phyloP scores from a whole-genome alignment of 1,140 invertebrate genomes.

The Drosophila oshimai region DNA sequence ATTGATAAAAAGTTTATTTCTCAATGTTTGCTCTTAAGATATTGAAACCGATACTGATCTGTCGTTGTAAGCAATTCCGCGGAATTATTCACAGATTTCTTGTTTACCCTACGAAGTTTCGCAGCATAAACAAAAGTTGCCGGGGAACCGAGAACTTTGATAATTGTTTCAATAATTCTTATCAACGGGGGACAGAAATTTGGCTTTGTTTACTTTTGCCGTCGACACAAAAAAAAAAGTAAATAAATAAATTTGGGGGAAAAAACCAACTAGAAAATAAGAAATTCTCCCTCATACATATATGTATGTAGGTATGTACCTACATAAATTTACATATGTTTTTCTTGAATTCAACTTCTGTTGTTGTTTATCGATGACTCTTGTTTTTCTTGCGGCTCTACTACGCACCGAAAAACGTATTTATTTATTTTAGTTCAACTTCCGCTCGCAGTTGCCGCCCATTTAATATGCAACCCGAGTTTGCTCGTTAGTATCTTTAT shows the following conservation, averaged over 20 bases:
- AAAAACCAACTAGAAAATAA: constrained; percentile 9
- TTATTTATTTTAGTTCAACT: constrained; percentile 60
- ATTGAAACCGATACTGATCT: constrained; percentile 7
- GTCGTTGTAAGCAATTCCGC: neutral
- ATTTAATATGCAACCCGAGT: constrained; percentile 50
- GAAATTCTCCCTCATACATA: constrained; percentile 10
- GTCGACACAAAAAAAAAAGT: neutral
- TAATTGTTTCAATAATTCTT: constrained; percentile 36
- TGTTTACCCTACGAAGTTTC: constrained; percentile 34
- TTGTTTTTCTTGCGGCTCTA: constrained; percentile 46
- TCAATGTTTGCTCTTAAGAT: constrained; percentile 1
- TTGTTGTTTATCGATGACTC: constrained; percentile 29
- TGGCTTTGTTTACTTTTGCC: constrained; percentile 11
- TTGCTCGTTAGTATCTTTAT: neutral
- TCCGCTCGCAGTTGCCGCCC: constrained; percentile 51
- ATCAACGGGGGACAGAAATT: constrained; percentile 7
- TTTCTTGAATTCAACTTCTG: constrained; percentile 23
- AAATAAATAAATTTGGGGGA: constrained; percentile 16
- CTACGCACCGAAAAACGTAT: constrained; percentile 43
- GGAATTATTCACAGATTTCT: constrained; percentile 9
- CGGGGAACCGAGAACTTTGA: constrained; percentile 22
- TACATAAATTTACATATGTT: constrained; percentile 46
- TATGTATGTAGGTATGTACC: constrained; percentile 5
- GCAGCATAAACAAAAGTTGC: constrained; percentile 26
- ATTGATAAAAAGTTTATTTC: constrained; percentile 6